Evolutionary conservation across 2,797 vertebrate genomes (phyloP).

Genomic region (Vipera latastei): DNA sequence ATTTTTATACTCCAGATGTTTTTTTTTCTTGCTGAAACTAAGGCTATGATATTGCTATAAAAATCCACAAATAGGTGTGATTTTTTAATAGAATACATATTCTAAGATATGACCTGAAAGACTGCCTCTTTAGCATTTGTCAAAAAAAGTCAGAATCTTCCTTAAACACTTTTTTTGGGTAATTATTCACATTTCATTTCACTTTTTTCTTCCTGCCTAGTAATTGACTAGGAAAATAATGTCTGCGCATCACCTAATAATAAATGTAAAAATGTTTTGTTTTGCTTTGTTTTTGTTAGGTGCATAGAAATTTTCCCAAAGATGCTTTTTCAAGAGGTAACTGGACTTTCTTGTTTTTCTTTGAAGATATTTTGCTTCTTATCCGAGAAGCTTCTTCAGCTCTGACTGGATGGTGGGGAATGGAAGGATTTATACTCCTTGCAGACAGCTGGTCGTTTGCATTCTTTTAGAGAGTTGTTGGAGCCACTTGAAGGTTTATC

Average conservation of each 20-base stretch:
- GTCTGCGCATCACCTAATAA: background rate
- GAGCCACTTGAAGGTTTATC: too few relatives aligned
- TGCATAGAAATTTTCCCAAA: background rate
- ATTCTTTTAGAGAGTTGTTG: too few relatives aligned
- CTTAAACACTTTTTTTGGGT: background rate
- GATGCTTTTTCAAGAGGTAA: too few relatives aligned
- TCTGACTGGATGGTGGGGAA: too few relatives aligned
- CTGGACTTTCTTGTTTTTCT: too few relatives aligned
- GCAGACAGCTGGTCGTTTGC: too few relatives aligned
- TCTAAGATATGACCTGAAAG: background rate
- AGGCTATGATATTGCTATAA: background rate
- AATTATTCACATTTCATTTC: background rate
- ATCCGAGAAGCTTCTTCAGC: too few relatives aligned
- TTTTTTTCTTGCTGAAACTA: background rate
- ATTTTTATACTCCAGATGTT: conserved; percentile 27
- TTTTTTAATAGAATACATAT: background rate
- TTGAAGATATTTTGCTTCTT: too few relatives aligned
- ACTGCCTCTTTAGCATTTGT: background rate
- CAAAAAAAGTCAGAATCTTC: background rate
- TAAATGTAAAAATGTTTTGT: background rate
- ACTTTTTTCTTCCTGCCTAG: background rate
- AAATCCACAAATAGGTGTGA: background rate
- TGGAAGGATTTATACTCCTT: too few relatives aligned
- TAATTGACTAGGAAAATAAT: background rate
- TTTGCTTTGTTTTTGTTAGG: background rate